A percentile compares a stretch with the other conserved stretches of the same genome.
phyloP scores from a whole-genome alignment of 1,140 invertebrate species.

The Trissolcus basalis region DNA sequence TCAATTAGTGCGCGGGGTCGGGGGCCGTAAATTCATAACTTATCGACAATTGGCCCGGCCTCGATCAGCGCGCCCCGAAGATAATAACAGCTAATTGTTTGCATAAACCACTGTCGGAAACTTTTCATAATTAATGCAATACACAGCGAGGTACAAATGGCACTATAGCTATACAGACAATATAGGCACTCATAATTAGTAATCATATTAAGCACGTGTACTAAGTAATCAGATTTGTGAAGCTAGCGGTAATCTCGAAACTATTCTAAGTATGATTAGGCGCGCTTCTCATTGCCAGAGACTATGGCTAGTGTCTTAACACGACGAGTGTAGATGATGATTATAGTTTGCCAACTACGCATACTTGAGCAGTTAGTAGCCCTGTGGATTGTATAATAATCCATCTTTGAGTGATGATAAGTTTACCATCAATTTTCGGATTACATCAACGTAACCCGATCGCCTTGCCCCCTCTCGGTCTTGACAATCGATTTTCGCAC shows the following conservation, averaged over 20 bases:
- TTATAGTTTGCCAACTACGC: slow-evolving; percentile 77
- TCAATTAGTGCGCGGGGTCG: too few relatives aligned
- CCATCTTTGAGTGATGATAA: slow-evolving; percentile 74
- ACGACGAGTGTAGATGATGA: slow-evolving; percentile 71
- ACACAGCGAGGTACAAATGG: slow-evolving; percentile 71
- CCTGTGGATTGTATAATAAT: slow-evolving; percentile 76
- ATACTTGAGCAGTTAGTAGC: slow-evolving; percentile 72
- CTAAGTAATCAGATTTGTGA: slow-evolving; percentile 76
- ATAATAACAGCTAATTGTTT: slow-evolving; percentile 31
- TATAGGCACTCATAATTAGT: slow-evolving; percentile 76
- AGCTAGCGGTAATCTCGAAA: slow-evolving; percentile 76
- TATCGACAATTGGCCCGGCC: too few relatives aligned
- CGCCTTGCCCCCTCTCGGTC: background rate
- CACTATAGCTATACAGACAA: slow-evolving; percentile 70
- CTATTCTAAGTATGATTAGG: slow-evolving; percentile 78
- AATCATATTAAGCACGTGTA: slow-evolving; percentile 77
- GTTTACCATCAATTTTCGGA: slow-evolving; percentile 67
- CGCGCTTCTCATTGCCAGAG: slow-evolving; percentile 70
- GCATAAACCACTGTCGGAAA: slow-evolving; percentile 61
- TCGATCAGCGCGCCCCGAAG: too few relatives aligned
- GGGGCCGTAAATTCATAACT: too few relatives aligned
- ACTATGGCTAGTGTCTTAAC: slow-evolving; percentile 70
- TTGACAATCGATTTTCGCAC: slow-evolving; percentile 31
- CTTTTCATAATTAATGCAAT: slow-evolving; percentile 72
- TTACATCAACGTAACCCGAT: slow-evolving; percentile 41